A percentile compares a stretch with the other conserved stretches of the same genome.
Conservation (phyloP, 1,140 invertebrate species). For the Aricia agestis region DNA sequence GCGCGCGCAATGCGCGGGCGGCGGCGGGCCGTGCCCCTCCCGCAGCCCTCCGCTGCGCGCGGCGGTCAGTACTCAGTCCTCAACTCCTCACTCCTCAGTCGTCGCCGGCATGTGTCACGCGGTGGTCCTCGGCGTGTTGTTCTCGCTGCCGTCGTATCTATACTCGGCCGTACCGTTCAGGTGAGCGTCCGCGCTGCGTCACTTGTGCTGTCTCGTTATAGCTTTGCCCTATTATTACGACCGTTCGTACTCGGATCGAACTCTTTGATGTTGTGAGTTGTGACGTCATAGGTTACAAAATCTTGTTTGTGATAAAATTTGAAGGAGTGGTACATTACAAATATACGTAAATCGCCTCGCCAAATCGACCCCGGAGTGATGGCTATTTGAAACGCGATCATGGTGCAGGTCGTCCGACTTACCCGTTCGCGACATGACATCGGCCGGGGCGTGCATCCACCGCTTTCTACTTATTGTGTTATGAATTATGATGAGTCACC, state of each 20-base stretch:
- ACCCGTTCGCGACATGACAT: neutral
- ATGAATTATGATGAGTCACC: slow-evolving; percentile 9
- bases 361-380: neutral
- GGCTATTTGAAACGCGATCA: neutral
- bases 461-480: slow-evolving; percentile 10
- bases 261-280: slow-evolving; percentile 12
- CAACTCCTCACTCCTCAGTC: slow-evolving; percentile 28
- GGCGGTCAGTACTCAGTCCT: slow-evolving; percentile 27
- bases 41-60: neutral
- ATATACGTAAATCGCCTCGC: neutral
- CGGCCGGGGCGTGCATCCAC: neutral
- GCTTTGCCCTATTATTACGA: slow-evolving; percentile 20
- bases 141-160: slow-evolving; percentile 64
- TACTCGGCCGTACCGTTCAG: slow-evolving; percentile 67
- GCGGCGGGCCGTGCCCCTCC: neutral
- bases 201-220: slow-evolving; percentile 24
- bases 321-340: neutral
- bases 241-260: neutral
- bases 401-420: neutral
- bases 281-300: neutral
- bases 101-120: slow-evolving; percentile 60
- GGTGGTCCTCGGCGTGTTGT: slow-evolving; percentile 63
- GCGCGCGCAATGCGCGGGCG: slow-evolving; percentile 14
- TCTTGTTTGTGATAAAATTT: slow-evolving; percentile 11
- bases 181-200: slow-evolving; percentile 41